These are phyloP conservation scores for Rhizomys pruinosus DNA, from an alignment of 2,113 vertebrate species.

Conservation along the genomic window DNA sequence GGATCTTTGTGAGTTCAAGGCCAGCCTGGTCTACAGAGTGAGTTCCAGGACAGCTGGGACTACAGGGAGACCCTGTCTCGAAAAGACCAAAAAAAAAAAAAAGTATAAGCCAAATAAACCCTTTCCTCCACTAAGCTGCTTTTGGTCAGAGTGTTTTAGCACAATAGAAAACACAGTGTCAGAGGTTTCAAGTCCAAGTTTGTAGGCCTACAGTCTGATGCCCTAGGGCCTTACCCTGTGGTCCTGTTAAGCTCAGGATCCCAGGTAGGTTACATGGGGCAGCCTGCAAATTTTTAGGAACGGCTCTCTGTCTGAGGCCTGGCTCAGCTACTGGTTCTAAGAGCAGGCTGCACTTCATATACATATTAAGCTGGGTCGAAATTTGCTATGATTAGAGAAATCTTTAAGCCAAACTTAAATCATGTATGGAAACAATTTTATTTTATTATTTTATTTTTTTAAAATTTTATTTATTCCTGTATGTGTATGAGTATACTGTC, in stretches of 20 bases:
- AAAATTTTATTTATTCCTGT: no score
- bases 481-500: no score
- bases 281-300: not conserved
- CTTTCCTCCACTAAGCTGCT: not conserved
- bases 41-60: no score
- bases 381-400: not conserved
- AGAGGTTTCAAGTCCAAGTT: not conserved
- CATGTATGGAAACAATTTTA: not conserved
- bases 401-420: not conserved
- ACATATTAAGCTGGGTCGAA: not conserved
- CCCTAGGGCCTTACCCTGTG: not conserved
- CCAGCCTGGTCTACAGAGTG: no score
- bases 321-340: not conserved
- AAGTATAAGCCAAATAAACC: not conserved
- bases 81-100: no score
- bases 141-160: not conserved
- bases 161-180: no score
- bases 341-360: not conserved
- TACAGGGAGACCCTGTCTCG: no score
- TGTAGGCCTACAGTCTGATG: not conserved
- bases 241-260: not conserved
- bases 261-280: not conserved
- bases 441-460: no score
- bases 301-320: not conserved
- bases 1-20: no score